Percentiles rank a stretch among this genome's conserved stretches.
phyloP scores from a whole-genome alignment of 2,113 vertebrate species.

The Passer montanus region DNA sequence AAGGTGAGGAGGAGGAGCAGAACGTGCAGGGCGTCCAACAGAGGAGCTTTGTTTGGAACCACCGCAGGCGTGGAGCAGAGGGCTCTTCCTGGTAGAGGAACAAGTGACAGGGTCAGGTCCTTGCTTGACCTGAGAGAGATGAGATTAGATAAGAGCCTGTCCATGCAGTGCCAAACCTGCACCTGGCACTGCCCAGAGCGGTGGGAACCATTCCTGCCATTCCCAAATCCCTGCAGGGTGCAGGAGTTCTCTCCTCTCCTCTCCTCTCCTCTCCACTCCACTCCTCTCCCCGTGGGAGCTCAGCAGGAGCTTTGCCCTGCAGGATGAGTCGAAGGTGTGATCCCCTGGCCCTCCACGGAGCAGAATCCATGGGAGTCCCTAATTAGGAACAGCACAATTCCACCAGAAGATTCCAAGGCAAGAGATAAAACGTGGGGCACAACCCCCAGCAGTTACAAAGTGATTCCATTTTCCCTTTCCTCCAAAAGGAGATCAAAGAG shows the following conservation, averaged over 20 bases:
- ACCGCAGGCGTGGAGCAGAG: background rate
- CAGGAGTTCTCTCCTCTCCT: background rate
- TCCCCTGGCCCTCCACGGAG: background rate
- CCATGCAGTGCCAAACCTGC: background rate
- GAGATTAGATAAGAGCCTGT: background rate
- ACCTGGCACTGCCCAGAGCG: rapidly evolving
- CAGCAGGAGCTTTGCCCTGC: background rate
- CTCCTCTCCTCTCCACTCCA: too few species aligned
- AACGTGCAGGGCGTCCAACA: background rate
- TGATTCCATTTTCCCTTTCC: constrained; percentile 31
- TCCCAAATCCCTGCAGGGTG: background rate
- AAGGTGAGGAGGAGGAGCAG: background rate
- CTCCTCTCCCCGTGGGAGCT: background rate
- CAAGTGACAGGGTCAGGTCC: background rate
- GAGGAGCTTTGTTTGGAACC: constrained; percentile 11
- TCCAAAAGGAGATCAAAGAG: constrained; percentile 61
- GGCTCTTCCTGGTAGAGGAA: background rate
- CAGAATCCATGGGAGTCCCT: background rate
- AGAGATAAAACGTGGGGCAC: background rate
- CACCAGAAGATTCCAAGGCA: background rate
- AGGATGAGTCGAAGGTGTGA: background rate
- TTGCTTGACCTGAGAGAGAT: background rate
- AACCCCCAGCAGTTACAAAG: constrained; percentile 4
- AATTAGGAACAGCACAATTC: background rate
- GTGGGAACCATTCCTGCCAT: background rate